Evolutionary conservation across 2,797 vertebrate species (phyloP).

Genomic region (Chaetodon trifasciatus): DNA sequence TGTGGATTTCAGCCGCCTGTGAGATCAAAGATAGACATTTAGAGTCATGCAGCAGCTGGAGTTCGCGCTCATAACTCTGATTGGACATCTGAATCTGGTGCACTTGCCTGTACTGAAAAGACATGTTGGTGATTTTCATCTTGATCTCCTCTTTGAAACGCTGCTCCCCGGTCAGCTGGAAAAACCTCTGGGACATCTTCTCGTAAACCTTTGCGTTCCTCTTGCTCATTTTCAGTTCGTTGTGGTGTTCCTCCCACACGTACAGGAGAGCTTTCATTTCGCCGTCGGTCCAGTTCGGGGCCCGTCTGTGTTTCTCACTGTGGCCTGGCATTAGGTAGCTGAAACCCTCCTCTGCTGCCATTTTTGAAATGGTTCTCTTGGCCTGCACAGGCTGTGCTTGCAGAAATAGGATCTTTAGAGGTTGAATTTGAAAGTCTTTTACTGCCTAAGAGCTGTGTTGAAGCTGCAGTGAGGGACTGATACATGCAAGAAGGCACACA

Average conservation of each 20-base stretch:
- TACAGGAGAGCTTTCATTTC: slow-evolving; percentile 98
- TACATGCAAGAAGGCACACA: slow-evolving; percentile 70
- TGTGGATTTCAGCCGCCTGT: slow-evolving; percentile 95
- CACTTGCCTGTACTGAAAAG: slow-evolving; percentile 98
- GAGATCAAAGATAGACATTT: slow-evolving; percentile 19
- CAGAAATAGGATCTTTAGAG: slow-evolving; percentile 60
- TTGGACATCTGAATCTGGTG: neutral
- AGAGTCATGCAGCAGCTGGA: slow-evolving; percentile 42
- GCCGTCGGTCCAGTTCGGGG: slow-evolving; percentile 98
- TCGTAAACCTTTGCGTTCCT: slow-evolving; percentile 99
- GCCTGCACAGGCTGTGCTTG: slow-evolving; percentile 51
- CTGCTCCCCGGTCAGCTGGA: slow-evolving; percentile 96
- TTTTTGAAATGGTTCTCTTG: slow-evolving; percentile 77
- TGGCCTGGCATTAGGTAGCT: slow-evolving; percentile 91
- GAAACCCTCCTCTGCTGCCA: slow-evolving; percentile 94
- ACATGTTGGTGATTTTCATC: slow-evolving; percentile 99
- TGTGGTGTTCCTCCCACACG: slow-evolving; percentile 98
- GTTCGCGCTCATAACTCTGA: neutral
- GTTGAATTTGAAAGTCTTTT: slow-evolving; percentile 81
- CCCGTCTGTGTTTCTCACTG: slow-evolving; percentile 95
- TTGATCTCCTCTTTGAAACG: slow-evolving; percentile 99
- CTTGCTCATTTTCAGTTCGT: slow-evolving; percentile 97
- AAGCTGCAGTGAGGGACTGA: slow-evolving; percentile 68
- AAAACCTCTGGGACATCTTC: slow-evolving; percentile 98
- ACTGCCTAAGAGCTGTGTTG: slow-evolving; percentile 62